Base-by-base conservation (phyloP, 2,888 invertebrate species). In the Campopleginae sp. region DNA sequence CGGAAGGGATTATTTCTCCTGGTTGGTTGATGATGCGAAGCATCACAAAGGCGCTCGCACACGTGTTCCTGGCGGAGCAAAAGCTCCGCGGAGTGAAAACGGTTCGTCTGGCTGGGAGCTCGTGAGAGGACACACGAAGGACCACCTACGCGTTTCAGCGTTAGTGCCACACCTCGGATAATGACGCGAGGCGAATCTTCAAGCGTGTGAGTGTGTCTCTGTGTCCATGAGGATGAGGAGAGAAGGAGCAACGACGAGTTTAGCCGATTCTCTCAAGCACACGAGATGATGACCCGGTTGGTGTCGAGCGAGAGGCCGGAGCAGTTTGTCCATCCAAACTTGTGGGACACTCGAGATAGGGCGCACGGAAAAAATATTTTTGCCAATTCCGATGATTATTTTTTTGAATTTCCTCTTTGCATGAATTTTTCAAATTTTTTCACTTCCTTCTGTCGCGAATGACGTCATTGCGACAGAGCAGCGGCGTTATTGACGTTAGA, bases 151-250 rank as follows among this genome's bases (percentile, higher is more conserved):
- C 88, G 88, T 74, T 87, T 87, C 75, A 79, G 71, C 76, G 70
- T 87, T 88, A 87, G 88, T 88, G 91, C 91, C 92, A 92, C 92
- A 92, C 92, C 92, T 92, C 90, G 92, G 87, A 90, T 92, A 92
- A 92, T 92, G 89, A 91, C 88, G 91, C 92, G 90, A 86, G 85
- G 87, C 91, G 89, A 92, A 92, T 91, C 89, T 66, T 51, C 72
- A 51, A 61, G 48, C 54, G 77, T 68, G 65, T 65, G 51, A 54
- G 12, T 70, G 46, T 46, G 44, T 70, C 27, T 46, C 6, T 46
- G 44, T 70, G 27, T 46, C 6, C 6, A 68, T 65, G 14, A 33
- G 33, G 54, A 12, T 8, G n/a, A 4, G 7, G 42, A 6, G 48
- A 31, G 44, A 33, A 17, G 7, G 46, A 42, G 54, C 51, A 66